Base-by-base conservation (phyloP, 1,140 invertebrate species). In the Hesperophylax magnus region DNA sequence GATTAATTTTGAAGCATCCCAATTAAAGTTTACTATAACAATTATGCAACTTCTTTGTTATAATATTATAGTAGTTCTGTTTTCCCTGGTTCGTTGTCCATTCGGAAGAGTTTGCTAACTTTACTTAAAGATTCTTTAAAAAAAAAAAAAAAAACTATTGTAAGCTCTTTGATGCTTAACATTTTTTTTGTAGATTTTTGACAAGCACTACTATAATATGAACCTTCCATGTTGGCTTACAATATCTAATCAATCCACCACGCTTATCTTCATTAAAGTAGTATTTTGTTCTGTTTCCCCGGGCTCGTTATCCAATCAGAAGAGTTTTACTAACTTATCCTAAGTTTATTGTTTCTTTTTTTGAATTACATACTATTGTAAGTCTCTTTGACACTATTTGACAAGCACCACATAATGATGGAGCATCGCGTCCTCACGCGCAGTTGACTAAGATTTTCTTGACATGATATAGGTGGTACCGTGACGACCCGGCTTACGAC, bases 201-300 rank as follows among this genome's bases (percentile, higher is more conserved):
- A 47, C 39, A 14, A 47, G 39, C 39, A 47, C 39, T 47, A 14
- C 7, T 47, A 27, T 27, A 27, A 27, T 27, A 9, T 47, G 39
- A 47, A 47, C 39, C 39, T 47, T 24, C 74, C 77, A 61, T 81
- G 56, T 77, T 77, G 56, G 63, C 80, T 67, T 81, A 81, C 52
- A 81, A 81, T 53, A 76, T 81, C 63, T 81, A 71, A 81, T 61
- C 56, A 47, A 47, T 47, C 39, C 11, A 47, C 39, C 39, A 61
- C 56, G 24, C 6, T 67, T 67, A 67, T 34, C 17, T 20, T 67
- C 27, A n/a, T 31, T 34, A 22, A 39, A 18, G 22, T 67, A 17
- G 27, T 67, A 9, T n/a, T 67, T 15, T 31, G 24, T 31, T 27
- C 14, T 67, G 63, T 67, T 67, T 67, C 8, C 18, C 58, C 15